A percentile compares a stretch with the other conserved stretches of the same genome.
Conservation (phyloP, 2,888 invertebrate species). For the Drosophila imparisetae region DNA sequence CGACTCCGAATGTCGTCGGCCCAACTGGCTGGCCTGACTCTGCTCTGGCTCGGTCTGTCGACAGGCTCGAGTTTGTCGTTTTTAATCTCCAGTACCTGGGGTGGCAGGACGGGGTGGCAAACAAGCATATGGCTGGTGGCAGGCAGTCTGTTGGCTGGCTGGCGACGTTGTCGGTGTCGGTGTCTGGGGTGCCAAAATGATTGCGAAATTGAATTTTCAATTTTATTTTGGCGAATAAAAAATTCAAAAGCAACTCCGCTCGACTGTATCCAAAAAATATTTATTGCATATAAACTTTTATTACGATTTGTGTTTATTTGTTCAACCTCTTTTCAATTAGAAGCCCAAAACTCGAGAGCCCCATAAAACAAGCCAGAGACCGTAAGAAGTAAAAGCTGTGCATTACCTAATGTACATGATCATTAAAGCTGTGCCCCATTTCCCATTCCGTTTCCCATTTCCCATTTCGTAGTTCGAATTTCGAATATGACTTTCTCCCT, state of each 20-base stretch:
- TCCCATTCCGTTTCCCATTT: neutral
- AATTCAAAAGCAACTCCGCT: constrained; percentile 67
- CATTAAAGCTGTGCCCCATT: neutral
- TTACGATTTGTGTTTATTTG: constrained; percentile 77
- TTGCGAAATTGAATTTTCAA: constrained; percentile 78
- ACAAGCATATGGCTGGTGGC: neutral
- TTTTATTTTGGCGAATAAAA: constrained; percentile 75
- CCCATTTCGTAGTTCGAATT: neutral
- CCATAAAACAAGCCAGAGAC: constrained; percentile 40
- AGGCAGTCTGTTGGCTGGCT: constrained; percentile 21
- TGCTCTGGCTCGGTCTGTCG: constrained; percentile 40
- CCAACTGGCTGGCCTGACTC: constrained; percentile 8
- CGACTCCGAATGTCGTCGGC: constrained; percentile 38
- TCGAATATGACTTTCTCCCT: neutral
- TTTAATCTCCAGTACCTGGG: constrained; percentile 56
- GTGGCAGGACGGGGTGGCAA: neutral
- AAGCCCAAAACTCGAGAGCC: constrained; percentile 52
- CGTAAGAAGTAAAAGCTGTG: constrained; percentile 9
- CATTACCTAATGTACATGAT: constrained; percentile 20
- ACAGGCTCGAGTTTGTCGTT: constrained; percentile 67
- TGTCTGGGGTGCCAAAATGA: constrained; percentile 74
- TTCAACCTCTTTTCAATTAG: constrained; percentile 75
- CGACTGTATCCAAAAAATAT: constrained; percentile 66
- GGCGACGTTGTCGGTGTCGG: constrained; percentile 24
- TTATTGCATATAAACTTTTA: constrained; percentile 84